These are phyloP conservation scores for Anguilla anguilla DNA, from an alignment of 2,797 vertebrate species.

Conservation along the genomic window DNA sequence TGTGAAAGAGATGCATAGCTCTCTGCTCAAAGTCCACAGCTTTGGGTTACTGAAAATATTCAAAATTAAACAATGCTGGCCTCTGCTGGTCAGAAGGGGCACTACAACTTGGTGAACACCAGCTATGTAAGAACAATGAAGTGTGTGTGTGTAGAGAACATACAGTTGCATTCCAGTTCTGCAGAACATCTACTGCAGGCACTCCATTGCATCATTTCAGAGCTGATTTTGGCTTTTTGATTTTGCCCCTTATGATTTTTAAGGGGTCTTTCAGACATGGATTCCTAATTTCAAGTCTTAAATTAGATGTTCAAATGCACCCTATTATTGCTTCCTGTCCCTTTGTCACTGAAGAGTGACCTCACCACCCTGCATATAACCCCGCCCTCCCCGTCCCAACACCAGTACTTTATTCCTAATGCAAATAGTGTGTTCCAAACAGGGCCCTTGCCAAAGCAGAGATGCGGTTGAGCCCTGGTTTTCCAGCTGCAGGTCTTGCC, in stretches of 20 bases:
- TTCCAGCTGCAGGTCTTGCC: neutral
- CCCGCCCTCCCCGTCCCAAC: neutral
- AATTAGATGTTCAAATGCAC: neutral
- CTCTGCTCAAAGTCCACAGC: conserved; percentile 3
- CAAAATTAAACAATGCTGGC: conserved; percentile 37
- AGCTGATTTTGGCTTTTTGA: neutral
- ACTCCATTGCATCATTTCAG: neutral
- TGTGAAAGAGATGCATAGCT: neutral
- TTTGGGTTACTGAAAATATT: neutral
- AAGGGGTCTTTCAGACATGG: neutral
- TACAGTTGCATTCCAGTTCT: no score
- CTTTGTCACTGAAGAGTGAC: neutral
- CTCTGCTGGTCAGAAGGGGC: conserved; percentile 42
- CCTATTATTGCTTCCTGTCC: neutral
- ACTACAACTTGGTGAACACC: conserved; percentile 10
- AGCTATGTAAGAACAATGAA: neutral
- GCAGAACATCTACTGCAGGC: no score
- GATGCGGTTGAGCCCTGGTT: neutral
- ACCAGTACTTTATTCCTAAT: neutral
- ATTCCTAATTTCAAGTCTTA: neutral
- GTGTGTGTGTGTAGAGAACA: neutral
- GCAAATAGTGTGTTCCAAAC: neutral
- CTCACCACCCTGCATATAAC: neutral
- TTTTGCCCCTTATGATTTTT: neutral
- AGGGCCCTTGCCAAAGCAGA: neutral